These are phyloP conservation scores for Labeo calbasu DNA, from an alignment of 2,797 vertebrate species.

Conservation along the genomic window DNA sequence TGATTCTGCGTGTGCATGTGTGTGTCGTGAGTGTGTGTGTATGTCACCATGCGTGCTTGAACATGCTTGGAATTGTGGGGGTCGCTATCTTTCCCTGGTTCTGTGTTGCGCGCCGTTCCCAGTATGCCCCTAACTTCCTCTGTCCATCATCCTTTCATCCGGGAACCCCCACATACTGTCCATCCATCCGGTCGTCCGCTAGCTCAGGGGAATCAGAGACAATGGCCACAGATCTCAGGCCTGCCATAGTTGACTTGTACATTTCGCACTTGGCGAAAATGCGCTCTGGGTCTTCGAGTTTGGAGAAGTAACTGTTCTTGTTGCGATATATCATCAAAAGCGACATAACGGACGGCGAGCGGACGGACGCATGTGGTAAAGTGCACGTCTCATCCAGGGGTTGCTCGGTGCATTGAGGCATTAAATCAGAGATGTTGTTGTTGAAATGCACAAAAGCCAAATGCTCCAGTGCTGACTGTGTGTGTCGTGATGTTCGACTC, in stretches of 20 bases:
- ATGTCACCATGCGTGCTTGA: slow-evolving; percentile 40
- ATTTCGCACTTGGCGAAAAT: neutral
- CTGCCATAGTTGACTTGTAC: slow-evolving; percentile 17
- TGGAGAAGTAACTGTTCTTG: neutral
- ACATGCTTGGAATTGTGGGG: slow-evolving; percentile 43
- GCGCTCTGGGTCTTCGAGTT: neutral
- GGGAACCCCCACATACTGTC: slow-evolving; percentile 65
- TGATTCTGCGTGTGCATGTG: slow-evolving; percentile 13
- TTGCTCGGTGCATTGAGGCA: slow-evolving; percentile 11
- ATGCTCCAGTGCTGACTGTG: neutral
- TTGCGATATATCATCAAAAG: neutral
- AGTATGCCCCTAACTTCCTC: slow-evolving; percentile 36
- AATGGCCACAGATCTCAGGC: slow-evolving; percentile 58
- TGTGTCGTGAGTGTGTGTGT: slow-evolving; percentile 10
- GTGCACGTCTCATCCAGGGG: slow-evolving; percentile 15
- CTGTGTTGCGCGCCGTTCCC: neutral
- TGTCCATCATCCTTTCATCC: slow-evolving; percentile 67
- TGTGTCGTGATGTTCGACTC: neutral
- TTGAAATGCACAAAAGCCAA: slow-evolving; percentile 17
- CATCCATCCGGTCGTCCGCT: slow-evolving; percentile 49
- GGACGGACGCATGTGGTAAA: slow-evolving; percentile 13
- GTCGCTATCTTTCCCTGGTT: slow-evolving; percentile 3
- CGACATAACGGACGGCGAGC: neutral
- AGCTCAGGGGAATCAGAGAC: slow-evolving; percentile 49
- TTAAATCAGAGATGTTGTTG: slow-evolving; percentile 12